These are phyloP conservation scores for Caenorhabditis sp. DNA, from an alignment of 2,888 invertebrate species.

Conservation along the genomic window DNA sequence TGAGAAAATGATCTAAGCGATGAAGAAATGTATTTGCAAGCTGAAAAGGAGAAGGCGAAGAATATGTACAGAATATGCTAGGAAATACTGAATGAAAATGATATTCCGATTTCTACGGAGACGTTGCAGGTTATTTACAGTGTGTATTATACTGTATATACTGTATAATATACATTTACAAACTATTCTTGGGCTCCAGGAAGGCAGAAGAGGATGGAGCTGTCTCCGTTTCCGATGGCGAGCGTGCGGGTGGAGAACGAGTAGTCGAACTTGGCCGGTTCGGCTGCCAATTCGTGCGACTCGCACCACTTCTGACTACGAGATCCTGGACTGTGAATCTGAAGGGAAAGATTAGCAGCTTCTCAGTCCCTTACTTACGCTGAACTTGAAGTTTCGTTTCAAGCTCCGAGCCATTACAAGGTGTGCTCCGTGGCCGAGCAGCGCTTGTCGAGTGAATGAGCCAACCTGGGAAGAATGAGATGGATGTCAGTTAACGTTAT, in stretches of 20 bases:
- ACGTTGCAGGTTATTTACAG: no score
- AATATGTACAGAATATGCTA: no score
- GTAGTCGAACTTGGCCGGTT: conserved; percentile 58
- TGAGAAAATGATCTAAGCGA: no score
- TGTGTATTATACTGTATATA: no score
- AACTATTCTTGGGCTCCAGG: conserved; percentile 8
- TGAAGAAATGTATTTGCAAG: no score
- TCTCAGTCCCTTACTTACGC: no score
- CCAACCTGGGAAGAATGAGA: no score
- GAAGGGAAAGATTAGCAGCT: no score
- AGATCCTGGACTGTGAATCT: conserved; percentile 48
- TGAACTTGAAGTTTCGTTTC: conserved; percentile 35
- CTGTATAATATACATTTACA: not conserved
- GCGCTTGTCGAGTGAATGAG: conserved; percentile 36
- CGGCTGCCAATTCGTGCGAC: conserved; percentile 36
- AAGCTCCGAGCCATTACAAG: conserved; percentile 45
- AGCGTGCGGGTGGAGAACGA: conserved; percentile 29
- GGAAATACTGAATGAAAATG: no score
- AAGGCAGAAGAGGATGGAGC: conserved; percentile 51
- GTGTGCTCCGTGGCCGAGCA: conserved; percentile 33
- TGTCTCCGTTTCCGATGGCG: conserved; percentile 55
- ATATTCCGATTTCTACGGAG: no score
- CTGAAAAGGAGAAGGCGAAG: no score
- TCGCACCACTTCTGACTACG: conserved; percentile 15
- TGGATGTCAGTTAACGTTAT: no score